Percentiles rank a stretch among this genome's conserved stretches.
phyloP scores from a whole-genome alignment of 2,113 vertebrate species.

The Hylia prasina region DNA sequence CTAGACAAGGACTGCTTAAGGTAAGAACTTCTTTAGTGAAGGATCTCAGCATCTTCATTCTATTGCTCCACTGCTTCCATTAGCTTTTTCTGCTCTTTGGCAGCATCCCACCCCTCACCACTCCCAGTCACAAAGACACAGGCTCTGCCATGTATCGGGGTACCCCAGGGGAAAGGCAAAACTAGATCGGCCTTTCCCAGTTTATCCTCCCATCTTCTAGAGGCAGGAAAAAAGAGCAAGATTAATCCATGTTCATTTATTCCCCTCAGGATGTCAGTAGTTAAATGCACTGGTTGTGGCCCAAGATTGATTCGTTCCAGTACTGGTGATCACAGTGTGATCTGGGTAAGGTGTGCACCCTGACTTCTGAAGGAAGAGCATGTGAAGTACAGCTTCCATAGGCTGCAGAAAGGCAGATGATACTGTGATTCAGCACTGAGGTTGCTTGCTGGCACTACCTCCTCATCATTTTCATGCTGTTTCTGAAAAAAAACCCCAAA shows the following conservation, averaged over 20 bases:
- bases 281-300: background rate
- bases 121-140: background rate
- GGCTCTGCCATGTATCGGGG: background rate
- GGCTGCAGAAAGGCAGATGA: background rate
- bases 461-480: background rate
- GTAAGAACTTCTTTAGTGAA: background rate
- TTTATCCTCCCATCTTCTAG: background rate
- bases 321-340: background rate
- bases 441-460: background rate
- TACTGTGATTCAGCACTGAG: background rate
- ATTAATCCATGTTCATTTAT: background rate
- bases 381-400: fast-evolving
- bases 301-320: background rate
- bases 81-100: background rate
- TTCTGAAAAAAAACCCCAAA: background rate
- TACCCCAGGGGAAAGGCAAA: background rate
- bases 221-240: background rate
- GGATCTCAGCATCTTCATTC: background rate
- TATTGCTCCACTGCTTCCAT: background rate
- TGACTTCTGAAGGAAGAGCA: background rate
- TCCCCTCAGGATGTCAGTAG: background rate
- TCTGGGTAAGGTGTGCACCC: background rate
- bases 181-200: fast-evolving
- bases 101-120: background rate
- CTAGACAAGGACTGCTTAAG: background rate